phyloP scores from a whole-genome alignment of 2,797 vertebrate species.

The Fundulus diaphanus region DNA sequence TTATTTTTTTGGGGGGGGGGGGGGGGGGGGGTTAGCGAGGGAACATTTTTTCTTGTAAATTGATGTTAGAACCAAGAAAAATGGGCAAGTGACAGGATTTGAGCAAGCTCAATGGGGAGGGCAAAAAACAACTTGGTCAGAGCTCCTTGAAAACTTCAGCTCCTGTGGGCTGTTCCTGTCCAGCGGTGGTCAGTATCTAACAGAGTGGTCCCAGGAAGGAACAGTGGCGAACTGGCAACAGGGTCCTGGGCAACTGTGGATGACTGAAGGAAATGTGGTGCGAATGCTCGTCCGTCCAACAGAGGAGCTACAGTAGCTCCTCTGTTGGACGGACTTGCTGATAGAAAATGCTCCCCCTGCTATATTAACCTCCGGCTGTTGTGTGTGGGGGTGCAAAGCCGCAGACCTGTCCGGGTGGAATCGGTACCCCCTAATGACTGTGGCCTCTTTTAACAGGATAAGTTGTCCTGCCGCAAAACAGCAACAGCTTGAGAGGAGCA shows the following conservation, averaged over 20 bases:
- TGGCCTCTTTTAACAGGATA: background rate
- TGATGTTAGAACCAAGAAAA: background rate
- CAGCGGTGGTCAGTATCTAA: background rate
- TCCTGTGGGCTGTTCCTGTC: background rate
- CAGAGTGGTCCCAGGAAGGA: background rate
- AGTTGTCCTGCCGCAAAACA: background rate
- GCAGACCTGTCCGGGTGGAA: background rate
- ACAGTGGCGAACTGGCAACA: background rate
- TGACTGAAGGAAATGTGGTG: background rate
- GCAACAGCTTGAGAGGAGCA: background rate
- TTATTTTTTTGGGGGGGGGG: too few species aligned
- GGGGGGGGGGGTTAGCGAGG: background rate
- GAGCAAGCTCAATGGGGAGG: background rate
- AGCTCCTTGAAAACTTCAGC: background rate
- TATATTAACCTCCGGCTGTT: background rate
- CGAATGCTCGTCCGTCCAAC: background rate
- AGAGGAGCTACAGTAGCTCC: background rate
- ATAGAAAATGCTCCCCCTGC: too few species aligned
- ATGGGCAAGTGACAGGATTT: too few species aligned
- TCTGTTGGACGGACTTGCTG: background rate
- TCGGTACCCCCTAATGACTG: background rate
- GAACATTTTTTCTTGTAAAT: background rate
- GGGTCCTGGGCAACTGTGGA: background rate
- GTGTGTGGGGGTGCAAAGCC: background rate
- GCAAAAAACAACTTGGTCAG: background rate